Conservation (phyloP, 2,797 vertebrate genomes). For the Coreius guichenoti region DNA sequence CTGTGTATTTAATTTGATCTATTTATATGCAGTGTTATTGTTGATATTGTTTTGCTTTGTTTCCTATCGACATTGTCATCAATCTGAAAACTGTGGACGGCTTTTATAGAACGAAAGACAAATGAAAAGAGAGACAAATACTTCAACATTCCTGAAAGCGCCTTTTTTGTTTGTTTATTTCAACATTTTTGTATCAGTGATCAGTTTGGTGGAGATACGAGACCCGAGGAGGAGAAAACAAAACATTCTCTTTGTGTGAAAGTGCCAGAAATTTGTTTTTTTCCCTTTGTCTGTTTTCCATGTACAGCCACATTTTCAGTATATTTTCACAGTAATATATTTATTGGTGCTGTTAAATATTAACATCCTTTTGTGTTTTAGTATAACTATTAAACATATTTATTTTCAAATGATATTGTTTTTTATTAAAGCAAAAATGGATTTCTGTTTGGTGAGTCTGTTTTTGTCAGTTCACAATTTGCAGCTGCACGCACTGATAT, state of each 20-base stretch:
- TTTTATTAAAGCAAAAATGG: constrained; percentile 84
- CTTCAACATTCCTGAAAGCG: constrained; percentile 75
- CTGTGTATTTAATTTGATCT: constrained; percentile 91
- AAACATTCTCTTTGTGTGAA: constrained; percentile 73
- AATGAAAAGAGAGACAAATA: constrained; percentile 51
- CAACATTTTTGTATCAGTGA: not conserved
- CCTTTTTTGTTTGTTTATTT: constrained; percentile 14
- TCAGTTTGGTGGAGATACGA: not conserved
- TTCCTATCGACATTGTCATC: constrained; percentile 59
- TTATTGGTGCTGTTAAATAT: constrained; percentile 80
- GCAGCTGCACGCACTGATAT: not conserved
- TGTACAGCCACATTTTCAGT: constrained; percentile 75
- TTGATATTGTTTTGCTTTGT: constrained; percentile 75
- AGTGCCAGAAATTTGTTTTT: constrained; percentile 58
- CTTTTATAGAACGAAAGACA: constrained; percentile 49
- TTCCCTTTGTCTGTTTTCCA: constrained; percentile 58
- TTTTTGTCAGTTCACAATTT: constrained; percentile 26
- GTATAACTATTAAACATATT: constrained; percentile 91
- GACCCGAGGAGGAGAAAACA: constrained; percentile 29
- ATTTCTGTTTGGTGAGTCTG: constrained; percentile 43
- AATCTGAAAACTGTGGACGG: constrained; percentile 60
- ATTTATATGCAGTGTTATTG: constrained; percentile 88
- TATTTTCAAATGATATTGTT: constrained; percentile 94
- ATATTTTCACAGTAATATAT: constrained; percentile 83
- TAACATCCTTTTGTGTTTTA: constrained; percentile 87